Conservation (phyloP, 2,113 vertebrate species). For the Bos javanicus region DNA sequence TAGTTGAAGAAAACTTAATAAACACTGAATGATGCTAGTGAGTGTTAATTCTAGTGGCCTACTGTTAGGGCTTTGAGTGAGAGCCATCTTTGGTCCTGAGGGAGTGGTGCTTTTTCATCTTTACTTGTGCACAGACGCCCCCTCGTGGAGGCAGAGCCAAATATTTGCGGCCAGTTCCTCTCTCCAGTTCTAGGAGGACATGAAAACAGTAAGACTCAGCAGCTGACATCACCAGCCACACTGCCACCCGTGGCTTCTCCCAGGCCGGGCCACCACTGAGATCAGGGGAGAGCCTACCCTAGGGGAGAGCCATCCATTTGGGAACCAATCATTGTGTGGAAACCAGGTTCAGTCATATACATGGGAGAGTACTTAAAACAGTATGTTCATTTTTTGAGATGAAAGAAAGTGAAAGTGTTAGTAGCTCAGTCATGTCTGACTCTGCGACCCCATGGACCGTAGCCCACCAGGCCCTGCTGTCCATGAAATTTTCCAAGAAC, state of each 20-base stretch:
- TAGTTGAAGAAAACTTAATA: not conserved
- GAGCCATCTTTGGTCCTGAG: not conserved
- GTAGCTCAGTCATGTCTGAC: not conserved
- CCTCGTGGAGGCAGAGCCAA: not conserved
- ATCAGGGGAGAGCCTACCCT: not conserved
- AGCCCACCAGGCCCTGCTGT: not conserved
- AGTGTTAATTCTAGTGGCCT: not conserved
- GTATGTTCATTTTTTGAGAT: not conserved
- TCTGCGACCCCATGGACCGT: rapidly evolving
- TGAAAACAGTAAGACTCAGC: not conserved
- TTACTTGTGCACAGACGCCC: not conserved
- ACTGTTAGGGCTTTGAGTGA: not conserved
- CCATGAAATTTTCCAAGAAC: not conserved
- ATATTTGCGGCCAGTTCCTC: not conserved
- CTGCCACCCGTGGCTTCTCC: not conserved
- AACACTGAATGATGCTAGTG: not conserved
- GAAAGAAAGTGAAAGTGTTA: not conserved
- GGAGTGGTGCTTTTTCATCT: not conserved
- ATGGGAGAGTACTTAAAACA: not conserved
- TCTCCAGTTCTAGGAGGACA: not conserved
- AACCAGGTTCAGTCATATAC: not conserved
- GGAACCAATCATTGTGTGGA: not conserved
- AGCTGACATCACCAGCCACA: not conserved
- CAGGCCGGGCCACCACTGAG: not conserved
- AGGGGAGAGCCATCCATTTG: not conserved